phyloP scores from a whole-genome alignment of 2,797 vertebrate genomes.

The Sebastiscus albofasciatus region DNA sequence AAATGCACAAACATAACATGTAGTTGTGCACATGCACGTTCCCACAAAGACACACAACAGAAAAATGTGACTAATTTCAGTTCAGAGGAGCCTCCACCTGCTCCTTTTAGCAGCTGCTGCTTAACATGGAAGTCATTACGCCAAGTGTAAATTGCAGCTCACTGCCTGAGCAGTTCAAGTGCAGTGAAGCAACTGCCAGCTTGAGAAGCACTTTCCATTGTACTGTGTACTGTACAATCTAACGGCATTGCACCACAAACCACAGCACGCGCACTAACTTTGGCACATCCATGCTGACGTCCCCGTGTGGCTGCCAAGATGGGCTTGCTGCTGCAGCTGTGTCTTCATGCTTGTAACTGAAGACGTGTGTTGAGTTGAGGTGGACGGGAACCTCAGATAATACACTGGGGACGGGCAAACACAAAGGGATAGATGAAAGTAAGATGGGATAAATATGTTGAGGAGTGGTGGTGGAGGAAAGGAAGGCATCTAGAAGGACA shows the following conservation, averaged over 20 bases:
- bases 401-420: not conserved
- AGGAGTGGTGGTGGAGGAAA: not conserved
- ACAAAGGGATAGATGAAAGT: not conserved
- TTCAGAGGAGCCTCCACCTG: not conserved
- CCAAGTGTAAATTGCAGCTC: not conserved
- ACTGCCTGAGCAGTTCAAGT: not conserved
- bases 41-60: not conserved
- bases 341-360: constrained; percentile 12
- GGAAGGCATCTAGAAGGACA: not conserved
- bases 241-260: constrained; percentile 1
- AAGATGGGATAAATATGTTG: not conserved
- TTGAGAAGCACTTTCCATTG: constrained; percentile 18
- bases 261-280: constrained; percentile 10
- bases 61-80: not conserved
- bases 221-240: not conserved
- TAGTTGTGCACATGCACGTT: not conserved
- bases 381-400: not conserved
- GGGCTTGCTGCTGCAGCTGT: constrained; percentile 24
- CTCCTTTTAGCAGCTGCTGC: not conserved
- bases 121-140: not conserved
- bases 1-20: constrained; percentile 4
- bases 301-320: constrained; percentile 24
- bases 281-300: constrained; percentile 9
- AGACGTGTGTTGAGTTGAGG: constrained; percentile 18
- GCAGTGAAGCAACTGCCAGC: constrained; percentile 4